Conservation (phyloP, 2,113 vertebrate species). For the Podarcis raffonei region DNA sequence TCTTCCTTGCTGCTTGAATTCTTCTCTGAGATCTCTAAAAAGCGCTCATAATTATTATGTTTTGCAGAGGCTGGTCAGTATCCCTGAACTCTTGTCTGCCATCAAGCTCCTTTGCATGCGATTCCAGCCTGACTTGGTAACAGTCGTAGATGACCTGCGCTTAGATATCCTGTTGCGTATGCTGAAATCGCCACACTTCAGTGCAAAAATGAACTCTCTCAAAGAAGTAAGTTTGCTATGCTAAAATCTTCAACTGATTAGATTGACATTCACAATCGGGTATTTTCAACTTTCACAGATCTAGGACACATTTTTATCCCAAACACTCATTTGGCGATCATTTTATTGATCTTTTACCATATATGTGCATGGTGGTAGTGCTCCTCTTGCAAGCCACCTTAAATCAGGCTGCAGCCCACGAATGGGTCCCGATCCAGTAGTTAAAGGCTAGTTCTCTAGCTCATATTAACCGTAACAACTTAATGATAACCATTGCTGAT, state of each 20-base stretch:
- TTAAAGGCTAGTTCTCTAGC: background rate
- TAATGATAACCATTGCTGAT: background rate
- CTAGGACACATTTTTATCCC: no score
- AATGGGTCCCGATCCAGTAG: no score
- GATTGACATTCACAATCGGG: background rate
- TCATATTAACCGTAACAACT: background rate
- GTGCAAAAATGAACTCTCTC: constrained; percentile 98
- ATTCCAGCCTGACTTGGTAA: constrained; percentile 94
- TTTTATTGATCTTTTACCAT: no score
- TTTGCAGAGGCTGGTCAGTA: constrained; percentile 90
- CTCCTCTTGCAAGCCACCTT: no score
- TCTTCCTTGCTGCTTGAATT: background rate
- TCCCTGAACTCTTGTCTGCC: constrained; percentile 95
- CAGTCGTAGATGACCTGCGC: constrained; percentile 90
- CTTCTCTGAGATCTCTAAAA: background rate
- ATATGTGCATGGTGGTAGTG: no score
- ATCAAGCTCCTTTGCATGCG: constrained; percentile 98
- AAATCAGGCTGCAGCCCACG: no score
- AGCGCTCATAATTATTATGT: constrained; percentile 5
- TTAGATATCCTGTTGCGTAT: constrained; percentile 95
- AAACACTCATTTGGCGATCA: no score
- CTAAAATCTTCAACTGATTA: background rate
- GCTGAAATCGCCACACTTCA: constrained; percentile 98
- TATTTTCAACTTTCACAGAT: no score
- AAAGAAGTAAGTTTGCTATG: constrained; percentile 86